These are phyloP conservation scores for Sphenodon punctatus DNA, from an alignment of 2,797 vertebrate genomes.

Conservation along the genomic window DNA sequence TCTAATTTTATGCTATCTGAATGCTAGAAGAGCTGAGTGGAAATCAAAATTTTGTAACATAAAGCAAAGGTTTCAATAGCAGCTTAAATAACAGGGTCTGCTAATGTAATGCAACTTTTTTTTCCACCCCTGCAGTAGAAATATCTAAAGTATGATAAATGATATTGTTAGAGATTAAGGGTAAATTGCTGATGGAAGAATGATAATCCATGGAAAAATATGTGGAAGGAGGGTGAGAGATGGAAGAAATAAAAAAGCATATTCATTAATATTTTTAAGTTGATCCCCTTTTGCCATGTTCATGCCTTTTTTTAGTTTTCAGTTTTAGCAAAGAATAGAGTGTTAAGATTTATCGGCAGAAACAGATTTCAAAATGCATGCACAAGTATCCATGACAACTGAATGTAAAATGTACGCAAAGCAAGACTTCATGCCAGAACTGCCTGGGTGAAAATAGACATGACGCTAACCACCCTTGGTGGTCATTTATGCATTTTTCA, in stretches of 20 bases:
- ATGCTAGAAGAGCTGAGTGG: background rate
- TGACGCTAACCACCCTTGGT: no score
- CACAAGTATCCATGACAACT: no score
- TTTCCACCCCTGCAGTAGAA: background rate
- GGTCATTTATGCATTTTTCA: no score
- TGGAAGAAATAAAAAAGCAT: background rate
- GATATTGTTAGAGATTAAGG: background rate
- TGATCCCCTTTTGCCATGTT: rapidly evolving
- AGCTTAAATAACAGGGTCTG: background rate
- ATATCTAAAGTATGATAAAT: background rate
- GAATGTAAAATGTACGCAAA: no score
- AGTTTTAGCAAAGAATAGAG: background rate
- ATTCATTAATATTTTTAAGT: background rate
- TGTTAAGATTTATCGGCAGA: no score
- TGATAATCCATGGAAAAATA: background rate
- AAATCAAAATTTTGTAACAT: background rate
- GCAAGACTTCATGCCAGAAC: no score
- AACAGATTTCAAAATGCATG: no score
- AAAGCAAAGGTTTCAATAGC: background rate
- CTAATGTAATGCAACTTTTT: background rate
- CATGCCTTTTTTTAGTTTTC: background rate
- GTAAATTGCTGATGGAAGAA: background rate
- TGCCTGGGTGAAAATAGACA: no score
- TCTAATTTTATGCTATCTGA: background rate
- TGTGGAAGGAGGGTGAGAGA: background rate